Evolutionary conservation across 2,797 vertebrate species (phyloP).

Genomic region (Catharus ustulatus): DNA sequence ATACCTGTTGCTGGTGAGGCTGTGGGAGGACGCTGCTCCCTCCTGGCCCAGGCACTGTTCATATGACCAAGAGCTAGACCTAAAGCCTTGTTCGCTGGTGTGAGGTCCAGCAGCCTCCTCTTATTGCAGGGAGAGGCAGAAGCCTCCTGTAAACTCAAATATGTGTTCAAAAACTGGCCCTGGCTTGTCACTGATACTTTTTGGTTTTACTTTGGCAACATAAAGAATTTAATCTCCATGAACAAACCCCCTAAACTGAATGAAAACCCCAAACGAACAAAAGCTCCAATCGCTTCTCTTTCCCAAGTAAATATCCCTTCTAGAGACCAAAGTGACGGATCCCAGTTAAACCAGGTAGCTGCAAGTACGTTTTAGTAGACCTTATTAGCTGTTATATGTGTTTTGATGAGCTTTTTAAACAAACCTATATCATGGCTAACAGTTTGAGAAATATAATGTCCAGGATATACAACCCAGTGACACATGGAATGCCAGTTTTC

Average conservation of each 20-base stretch:
- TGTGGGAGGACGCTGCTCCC: background rate
- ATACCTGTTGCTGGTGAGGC: background rate
- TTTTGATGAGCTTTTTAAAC: background rate
- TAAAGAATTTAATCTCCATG: background rate
- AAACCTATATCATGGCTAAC: background rate
- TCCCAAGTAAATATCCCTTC: background rate
- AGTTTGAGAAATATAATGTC: background rate
- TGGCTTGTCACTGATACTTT: background rate
- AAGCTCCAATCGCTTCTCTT: background rate
- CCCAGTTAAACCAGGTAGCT: background rate
- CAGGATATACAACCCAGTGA: background rate
- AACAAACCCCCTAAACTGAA: background rate
- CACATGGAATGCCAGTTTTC: background rate
- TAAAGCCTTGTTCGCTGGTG: background rate
- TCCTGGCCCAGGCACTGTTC: background rate
- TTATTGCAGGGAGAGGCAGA: background rate
- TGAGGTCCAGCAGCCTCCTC: background rate
- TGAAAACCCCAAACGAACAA: background rate
- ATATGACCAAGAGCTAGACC: background rate
- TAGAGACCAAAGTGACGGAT: background rate
- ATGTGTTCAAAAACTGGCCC: background rate
- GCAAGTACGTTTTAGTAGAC: background rate
- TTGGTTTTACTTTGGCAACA: background rate
- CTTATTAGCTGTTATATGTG: background rate
- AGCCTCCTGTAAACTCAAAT: background rate